Base-by-base conservation (phyloP, 2,797 vertebrate species). In the Glossophaga mutica region DNA sequence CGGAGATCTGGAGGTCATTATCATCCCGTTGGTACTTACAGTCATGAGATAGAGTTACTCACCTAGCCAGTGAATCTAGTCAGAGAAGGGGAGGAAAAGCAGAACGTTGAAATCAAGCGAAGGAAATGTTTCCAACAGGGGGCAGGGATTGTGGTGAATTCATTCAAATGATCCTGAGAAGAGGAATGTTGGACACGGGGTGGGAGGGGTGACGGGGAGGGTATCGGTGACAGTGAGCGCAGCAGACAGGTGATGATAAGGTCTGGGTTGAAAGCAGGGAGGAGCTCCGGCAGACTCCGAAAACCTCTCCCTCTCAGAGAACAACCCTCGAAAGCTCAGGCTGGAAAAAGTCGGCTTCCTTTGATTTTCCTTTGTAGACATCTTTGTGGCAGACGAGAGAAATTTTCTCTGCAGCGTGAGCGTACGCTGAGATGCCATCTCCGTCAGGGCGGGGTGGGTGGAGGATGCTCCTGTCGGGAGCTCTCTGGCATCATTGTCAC, bases 101-200 rank as follows among this genome's bases (percentile, higher is more conserved):
- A 88, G 67, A 5, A 22, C 1, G 46, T 44, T 77, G 44, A 89
- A 91, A 39, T 94, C 87, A 95, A 91, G 48, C 18, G 73, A 82
- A 94, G 82, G 59, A 52, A 79, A 81, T 44, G 3, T 37, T 90
- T 76, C 37, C 12, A 85, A 48, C 26, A 88, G 24, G 50, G 85
- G 68, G 16, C 39, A 32, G n/a, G 74, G 81, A 70, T 92, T 92
- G 39, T 57, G 29, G 85, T 85, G 90, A 94, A 88, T 78, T 34
- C 77, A 82, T 96, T 94, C 62, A 89, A 82, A 65, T 82, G 10
- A 34, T 73, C 42, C 59, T 86, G 74, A 96, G 52, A 67, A 77
- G 34, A 83, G 52, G 77, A 94, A 94, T 76, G 82, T 11, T 81
- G 11, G 74, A 85, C 96, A 46, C 62, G 34, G 34, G 39, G 90